Evolutionary conservation across 2,888 invertebrate species (phyloP), one percentile per base, ranked within the genome.

Genomic region (Drosophila affinis): DNA sequence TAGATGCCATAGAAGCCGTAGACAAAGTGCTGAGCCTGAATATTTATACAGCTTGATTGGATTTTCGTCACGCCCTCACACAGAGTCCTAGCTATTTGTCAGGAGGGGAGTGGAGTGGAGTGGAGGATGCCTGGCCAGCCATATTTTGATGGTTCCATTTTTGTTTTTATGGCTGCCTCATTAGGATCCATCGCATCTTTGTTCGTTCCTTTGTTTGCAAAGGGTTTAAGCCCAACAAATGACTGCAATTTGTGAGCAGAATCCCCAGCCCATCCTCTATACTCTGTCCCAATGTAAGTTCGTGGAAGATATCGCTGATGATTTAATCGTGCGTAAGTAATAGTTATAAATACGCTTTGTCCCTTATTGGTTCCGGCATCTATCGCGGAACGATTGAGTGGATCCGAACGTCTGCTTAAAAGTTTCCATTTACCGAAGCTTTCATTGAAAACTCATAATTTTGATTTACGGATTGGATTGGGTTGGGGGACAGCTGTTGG

Each of bases 241-340:
- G 78, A 67, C 71, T 68, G 76, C 80, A 62, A 81, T 88, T 87
- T 82, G 78, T 69, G 45, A 60, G 46, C 57, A 53, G 34, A 34
- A 64, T 55, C 49, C 39, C 53, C 57, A 29, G 2, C 29, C 56
- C 29, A 52, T 51, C 59, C 21, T 21, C 7, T 32, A 14, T 39
- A 39, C 39, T 14, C 14, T 39, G 14, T 14, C 39, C 39, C 39
- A 39, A 39, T 39, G 39, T 6, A 2, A 14, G 63, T 57, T 52
- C 45, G 29, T 5, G 18, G 3, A 14, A 53, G 17, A 44, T 21
- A 14, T 34, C 27, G 44, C 63, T 62, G 57, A 89, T 84, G 81
- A 86, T 87, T 90, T 88, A 90, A 90, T 90, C 90, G 90, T 83
- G 82, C 81, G 90, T 87, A 83, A 90, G 55, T 81, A 84, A 84